A percentile compares a stretch with the other conserved stretches of the same genome.
phyloP scores from a whole-genome alignment of 1,140 invertebrate genomes.

The Drosophila gunungcola region DNA sequence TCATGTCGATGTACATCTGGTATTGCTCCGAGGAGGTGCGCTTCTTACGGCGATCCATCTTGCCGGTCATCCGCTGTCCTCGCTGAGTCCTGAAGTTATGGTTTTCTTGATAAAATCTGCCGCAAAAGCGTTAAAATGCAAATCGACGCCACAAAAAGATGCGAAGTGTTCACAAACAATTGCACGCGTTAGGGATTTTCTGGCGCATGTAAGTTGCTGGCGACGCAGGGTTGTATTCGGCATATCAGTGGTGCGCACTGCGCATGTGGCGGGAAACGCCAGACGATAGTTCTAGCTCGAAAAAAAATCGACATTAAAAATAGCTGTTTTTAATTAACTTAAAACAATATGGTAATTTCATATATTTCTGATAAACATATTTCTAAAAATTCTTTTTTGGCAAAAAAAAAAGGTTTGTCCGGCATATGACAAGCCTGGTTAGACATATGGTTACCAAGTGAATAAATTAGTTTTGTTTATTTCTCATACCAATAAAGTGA shows the following conservation, averaged over 20 bases:
- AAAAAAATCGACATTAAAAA: too few relatives aligned
- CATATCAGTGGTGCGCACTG: constrained; percentile 6
- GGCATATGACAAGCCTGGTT: too few relatives aligned
- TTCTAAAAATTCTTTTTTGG: too few relatives aligned
- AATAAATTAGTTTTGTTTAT: too few relatives aligned
- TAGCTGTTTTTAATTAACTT: too few relatives aligned
- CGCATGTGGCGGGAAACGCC: background rate
- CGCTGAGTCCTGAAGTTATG: background rate
- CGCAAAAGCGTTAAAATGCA: constrained; percentile 13
- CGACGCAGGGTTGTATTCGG: constrained; percentile 10
- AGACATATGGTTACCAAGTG: too few relatives aligned
- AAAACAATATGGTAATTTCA: too few relatives aligned
- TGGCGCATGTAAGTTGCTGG: background rate
- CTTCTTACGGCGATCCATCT: constrained; percentile 82
- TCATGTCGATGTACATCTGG: constrained; percentile 83
- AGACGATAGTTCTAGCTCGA: constrained; percentile 1
- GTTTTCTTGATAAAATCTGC: constrained; percentile 2
- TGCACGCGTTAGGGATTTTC: constrained; percentile 27
- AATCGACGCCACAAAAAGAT: constrained; percentile 49
- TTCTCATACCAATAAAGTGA: too few relatives aligned
- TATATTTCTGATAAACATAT: too few relatives aligned
- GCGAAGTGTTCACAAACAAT: constrained; percentile 43
- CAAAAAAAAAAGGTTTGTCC: too few relatives aligned
- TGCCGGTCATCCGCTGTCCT: constrained; percentile 19
- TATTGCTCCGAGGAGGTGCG: constrained; percentile 82